Conservation (phyloP, 2,113 vertebrate species). For the Mesoclemmys tuberculata region DNA sequence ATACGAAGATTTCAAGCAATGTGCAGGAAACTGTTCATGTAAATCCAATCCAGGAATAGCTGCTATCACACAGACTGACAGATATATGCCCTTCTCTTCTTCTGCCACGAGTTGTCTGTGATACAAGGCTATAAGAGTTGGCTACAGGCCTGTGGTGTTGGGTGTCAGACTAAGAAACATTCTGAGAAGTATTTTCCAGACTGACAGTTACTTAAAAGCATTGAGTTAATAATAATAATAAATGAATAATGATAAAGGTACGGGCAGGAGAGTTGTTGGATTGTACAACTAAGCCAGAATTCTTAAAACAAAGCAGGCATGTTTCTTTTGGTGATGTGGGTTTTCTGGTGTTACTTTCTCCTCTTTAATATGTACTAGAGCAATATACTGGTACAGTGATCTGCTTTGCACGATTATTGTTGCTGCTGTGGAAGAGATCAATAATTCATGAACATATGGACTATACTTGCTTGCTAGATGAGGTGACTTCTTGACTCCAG, state of each 20-base stretch:
- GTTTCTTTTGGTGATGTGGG: not conserved
- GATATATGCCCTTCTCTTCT: conserved; percentile 16
- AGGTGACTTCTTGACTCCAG: not conserved
- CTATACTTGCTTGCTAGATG: not conserved
- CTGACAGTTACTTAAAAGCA: not conserved
- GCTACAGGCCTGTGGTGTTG: conserved; percentile 28
- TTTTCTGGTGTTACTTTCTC: not conserved
- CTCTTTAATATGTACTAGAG: not conserved
- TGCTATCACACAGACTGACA: conserved; percentile 19
- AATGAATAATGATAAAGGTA: not conserved
- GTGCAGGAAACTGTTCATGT: conserved; percentile 2
- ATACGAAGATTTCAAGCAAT: conserved; percentile 43
- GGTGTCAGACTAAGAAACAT: conserved; percentile 44
- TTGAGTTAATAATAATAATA: not conserved
- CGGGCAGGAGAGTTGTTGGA: not conserved
- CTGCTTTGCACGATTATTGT: not conserved
- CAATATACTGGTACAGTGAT: not conserved
- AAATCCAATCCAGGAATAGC: conserved; percentile 36
- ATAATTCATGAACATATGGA: not conserved
- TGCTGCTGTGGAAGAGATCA: not conserved
- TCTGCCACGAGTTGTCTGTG: not conserved
- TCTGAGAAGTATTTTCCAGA: conserved; percentile 5
- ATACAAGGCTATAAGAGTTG: conserved; percentile 1
- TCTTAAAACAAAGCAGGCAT: not conserved
- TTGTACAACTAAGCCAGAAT: not conserved